A percentile compares a stretch with the other conserved stretches of the same genome.
Conservation (phyloP, 2,888 invertebrate genomes). For the Eulithis prunata region DNA sequence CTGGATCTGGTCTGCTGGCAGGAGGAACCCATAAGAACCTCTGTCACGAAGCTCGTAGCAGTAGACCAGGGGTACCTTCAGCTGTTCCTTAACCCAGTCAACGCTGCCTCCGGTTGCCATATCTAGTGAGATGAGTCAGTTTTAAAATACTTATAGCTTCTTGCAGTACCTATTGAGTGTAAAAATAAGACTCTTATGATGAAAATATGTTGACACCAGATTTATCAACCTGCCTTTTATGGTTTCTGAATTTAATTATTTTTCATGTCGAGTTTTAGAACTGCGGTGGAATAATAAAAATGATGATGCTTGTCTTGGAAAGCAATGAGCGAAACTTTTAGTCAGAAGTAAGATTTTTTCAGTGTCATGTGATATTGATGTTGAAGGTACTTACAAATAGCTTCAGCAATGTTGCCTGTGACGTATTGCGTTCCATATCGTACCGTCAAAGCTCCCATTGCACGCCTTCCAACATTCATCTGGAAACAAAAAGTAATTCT, state of each 20-base stretch:
- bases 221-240: no score
- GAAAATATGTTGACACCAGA: no score
- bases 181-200: no score
- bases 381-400: constrained; percentile 71
- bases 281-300: no score
- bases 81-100: constrained; percentile 66
- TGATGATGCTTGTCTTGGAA: no score
- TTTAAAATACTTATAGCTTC: neutral
- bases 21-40: constrained; percentile 83
- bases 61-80: constrained; percentile 62
- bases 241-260: no score
- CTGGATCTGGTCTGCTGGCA: constrained; percentile 84
- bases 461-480: constrained; percentile 70
- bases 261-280: no score
- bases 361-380: no score
- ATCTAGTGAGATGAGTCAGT: constrained; percentile 51
- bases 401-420: constrained; percentile 78
- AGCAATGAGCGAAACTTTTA: no score
- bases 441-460: constrained; percentile 69
- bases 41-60: constrained; percentile 82
- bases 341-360: no score
- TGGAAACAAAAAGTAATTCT: constrained; percentile 40
- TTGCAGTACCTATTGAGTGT: no score
- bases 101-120: constrained; percentile 65
- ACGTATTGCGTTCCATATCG: constrained; percentile 72